Percentiles rank a stretch among this genome's conserved stretches.
Evolutionary conservation across 2,888 invertebrate species (phyloP).

Genomic region (Eristalis tenax): DNA sequence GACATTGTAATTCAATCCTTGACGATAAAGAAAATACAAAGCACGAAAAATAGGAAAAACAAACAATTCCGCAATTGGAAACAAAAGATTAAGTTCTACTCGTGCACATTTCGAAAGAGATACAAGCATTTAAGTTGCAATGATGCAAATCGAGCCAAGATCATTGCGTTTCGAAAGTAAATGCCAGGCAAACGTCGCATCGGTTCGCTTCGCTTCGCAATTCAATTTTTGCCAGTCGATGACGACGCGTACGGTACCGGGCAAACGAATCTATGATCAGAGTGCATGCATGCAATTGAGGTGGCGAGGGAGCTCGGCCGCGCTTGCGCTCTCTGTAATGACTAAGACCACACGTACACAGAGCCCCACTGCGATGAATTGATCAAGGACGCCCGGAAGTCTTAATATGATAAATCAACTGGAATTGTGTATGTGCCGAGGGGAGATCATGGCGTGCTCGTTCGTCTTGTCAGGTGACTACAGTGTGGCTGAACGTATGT

Average conservation of each 20-base stretch:
- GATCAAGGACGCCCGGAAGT: slow-evolving; percentile 65
- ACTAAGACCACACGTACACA: not conserved
- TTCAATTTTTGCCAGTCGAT: slow-evolving; percentile 1
- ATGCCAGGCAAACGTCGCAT: not conserved
- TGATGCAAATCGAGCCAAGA: slow-evolving; percentile 47
- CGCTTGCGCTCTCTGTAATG: not conserved
- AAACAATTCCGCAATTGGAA: slow-evolving; percentile 38
- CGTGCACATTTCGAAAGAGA: slow-evolving; percentile 2
- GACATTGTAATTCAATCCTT: slow-evolving; percentile 44
- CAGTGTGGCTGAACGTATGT: slow-evolving; percentile 36
- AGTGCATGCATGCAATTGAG: slow-evolving; percentile 8
- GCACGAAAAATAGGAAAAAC: slow-evolving; percentile 1
- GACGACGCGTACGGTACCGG: slow-evolving; percentile 21
- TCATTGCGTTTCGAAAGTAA: slow-evolving; percentile 30
- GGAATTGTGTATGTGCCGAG: slow-evolving; percentile 24
- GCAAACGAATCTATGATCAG: slow-evolving; percentile 29
- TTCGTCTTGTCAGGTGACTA: slow-evolving; percentile 47
- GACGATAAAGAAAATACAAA: slow-evolving; percentile 17
- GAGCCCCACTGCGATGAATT: not conserved
- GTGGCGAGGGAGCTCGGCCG: not conserved
- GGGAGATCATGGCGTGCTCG: slow-evolving; percentile 8
- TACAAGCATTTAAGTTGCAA: slow-evolving; percentile 28
- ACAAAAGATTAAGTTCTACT: slow-evolving; percentile 47
- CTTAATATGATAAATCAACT: slow-evolving; percentile 52
- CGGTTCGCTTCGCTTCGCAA: not conserved